A percentile compares a stretch with the other conserved stretches of the same genome.
These are phyloP conservation scores for Drosophila nigromelanica DNA, from an alignment of 1,140 invertebrate genomes.

Conservation along the genomic window DNA sequence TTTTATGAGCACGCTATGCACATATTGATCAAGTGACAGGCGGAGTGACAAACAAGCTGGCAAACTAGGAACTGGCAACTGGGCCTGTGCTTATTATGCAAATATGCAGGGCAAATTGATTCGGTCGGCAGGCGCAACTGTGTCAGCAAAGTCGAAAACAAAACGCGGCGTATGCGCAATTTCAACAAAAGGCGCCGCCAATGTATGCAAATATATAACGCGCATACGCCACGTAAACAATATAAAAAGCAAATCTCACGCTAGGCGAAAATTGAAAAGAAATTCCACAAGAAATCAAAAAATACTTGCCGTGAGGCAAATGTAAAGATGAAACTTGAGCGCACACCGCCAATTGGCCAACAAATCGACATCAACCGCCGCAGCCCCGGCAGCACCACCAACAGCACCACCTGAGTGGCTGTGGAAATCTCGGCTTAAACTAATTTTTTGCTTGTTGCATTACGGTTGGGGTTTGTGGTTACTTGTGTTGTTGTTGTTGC, in stretches of 20 bases:
- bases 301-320: slow-evolving; percentile 32
- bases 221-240: slow-evolving; percentile 79
- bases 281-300: slow-evolving; percentile 39
- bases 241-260: slow-evolving; percentile 43
- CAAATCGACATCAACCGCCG: slow-evolving; percentile 63
- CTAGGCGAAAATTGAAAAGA: slow-evolving; percentile 77
- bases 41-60: slow-evolving; percentile 79
- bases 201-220: slow-evolving; percentile 75
- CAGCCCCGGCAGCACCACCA: slow-evolving; percentile 6
- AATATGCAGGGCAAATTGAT: slow-evolving; percentile 77
- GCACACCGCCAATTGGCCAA: slow-evolving; percentile 58
- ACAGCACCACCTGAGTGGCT: slow-evolving; percentile 15
- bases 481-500: slow-evolving; percentile 9
- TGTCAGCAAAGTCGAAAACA: slow-evolving; percentile 72
- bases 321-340: slow-evolving; percentile 41
- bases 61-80: slow-evolving; percentile 34
- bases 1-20: slow-evolving; percentile 79
- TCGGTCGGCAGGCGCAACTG: slow-evolving; percentile 57
- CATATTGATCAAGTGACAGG: slow-evolving; percentile 81
- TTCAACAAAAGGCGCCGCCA: slow-evolving; percentile 59
- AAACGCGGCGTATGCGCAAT: slow-evolving; percentile 80
- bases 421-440: slow-evolving; percentile 75
- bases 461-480: slow-evolving; percentile 23
- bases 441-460: slow-evolving; percentile 73
- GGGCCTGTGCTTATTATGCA: slow-evolving; percentile 71